Conservation (phyloP, 1,140 invertebrate species). For the Colletes latitarsis region DNA sequence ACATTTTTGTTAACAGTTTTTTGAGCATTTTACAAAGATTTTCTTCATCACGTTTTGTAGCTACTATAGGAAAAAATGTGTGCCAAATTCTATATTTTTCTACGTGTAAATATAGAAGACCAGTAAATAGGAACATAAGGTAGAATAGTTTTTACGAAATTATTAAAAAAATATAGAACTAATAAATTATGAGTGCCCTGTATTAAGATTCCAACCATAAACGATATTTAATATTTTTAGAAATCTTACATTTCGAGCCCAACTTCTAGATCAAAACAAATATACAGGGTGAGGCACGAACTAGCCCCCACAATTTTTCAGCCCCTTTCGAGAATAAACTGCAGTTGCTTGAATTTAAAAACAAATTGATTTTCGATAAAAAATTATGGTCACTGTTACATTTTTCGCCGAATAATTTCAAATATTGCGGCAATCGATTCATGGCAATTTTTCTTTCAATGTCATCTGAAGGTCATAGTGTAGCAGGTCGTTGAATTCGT, state of each 20-base stretch:
- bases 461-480: too few species aligned
- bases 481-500: too few species aligned
- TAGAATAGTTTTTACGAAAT: neutral
- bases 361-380: too few species aligned
- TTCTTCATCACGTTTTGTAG: neutral
- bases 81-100: constrained; percentile 30
- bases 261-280: neutral
- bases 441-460: too few species aligned
- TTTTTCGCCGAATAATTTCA: too few species aligned
- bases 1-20: constrained; percentile 41
- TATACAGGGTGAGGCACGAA: neutral
- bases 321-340: too few species aligned
- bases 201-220: constrained; percentile 7
- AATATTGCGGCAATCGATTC: too few species aligned
- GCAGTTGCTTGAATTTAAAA: too few species aligned
- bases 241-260: neutral
- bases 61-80: neutral
- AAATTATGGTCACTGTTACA: too few species aligned
- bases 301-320: too few species aligned
- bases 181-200: constrained; percentile 12
- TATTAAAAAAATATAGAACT: constrained; percentile 13
- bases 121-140: constrained; percentile 9
- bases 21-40: constrained; percentile 41
- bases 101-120: neutral
- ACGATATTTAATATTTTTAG: neutral